Base-by-base conservation (phyloP, 1,140 invertebrate genomes). In the Lepidurus packardi region DNA sequence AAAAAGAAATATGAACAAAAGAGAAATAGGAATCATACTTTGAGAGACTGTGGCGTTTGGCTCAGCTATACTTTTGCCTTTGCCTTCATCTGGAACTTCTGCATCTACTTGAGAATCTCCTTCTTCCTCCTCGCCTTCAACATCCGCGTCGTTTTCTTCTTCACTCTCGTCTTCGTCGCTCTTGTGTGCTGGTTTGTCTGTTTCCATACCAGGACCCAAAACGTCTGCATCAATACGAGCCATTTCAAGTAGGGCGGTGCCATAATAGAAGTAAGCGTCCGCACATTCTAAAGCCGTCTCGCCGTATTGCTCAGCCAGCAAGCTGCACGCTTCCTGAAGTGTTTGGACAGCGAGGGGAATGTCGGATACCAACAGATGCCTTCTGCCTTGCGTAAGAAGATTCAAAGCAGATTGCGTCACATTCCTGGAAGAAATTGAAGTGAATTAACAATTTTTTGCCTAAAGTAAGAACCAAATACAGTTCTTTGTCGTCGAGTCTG, bases 251-350 rank as follows among this genome's bases (percentile, higher is more conserved):
- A 97, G 85, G 5, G 94, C 90, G 83, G 91, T 91, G 0, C 94
- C 93, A 84, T 92, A 92, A 74, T 88, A 87, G 79, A 93, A 90
- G 84, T 96, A 96, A 11, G 92, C 91, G 75, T 95, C 94, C 13
- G 89, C 94, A 84, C 92, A 92, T 83, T 95, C 91, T 81, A 91
- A 89, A 0, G 90, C 90, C 11, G 89, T 87, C 76, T 94, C 92
- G 2, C 94, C 93, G 86, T 92, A 90, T 79, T 91, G 86, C 10
- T 88, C 85, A 1, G 88, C 89, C 21, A 94, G 85, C 41, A 93
- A 82, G 81, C 91, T 88, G 82, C 92, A 94, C 0, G 93, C 92
- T 82, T 91, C 89, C 25, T 92, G 90, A 5, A 96, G 86, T 9
- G 90, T 87, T n/a, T 89, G 87, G 0, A 92, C 91, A n/a, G 94